Evolutionary conservation across 2,113 vertebrate genomes (phyloP), one percentile per base, ranked within the genome.

Genomic region (Tragulus kanchil): DNA sequence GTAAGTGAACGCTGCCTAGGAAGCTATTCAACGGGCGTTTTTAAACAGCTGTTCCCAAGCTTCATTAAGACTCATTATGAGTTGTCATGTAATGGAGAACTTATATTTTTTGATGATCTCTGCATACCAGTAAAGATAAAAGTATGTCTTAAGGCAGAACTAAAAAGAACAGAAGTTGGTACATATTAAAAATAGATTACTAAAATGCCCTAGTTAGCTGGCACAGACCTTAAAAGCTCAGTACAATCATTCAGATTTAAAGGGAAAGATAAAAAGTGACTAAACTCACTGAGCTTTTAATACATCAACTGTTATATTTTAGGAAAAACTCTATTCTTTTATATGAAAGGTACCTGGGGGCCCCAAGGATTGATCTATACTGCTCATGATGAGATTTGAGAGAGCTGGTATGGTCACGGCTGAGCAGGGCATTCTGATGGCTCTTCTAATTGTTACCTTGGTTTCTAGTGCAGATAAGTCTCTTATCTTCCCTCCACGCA

Each of bases 1-100:
- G 45, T 87, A 96, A 98, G 95, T 92, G 98, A 97, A 92, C 94
- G 97, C 96, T 98, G 98, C 97, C 97, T 97, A 97, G 98, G 97
- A 98, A 98, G 97, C 98, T 98, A 97, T 98, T 98, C 97, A 98
- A 98, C 61, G 97, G 87, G 97, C 98, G 98, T 96, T 98, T 98
- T 97, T 97, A 98, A 97, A 98, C 98, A 99, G 98, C 98, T 99
- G 98, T 98, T 99, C 98, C 97, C 98, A 94, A 94, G 98, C 98
- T 99, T 99, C 99, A 99, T 99, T 99, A 99, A 98, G 98, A 97
- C 98, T 99, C 98, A 99, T 99, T 99, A 99, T 97, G 97, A 98
- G 97, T 98, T 99, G 98, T 98, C 98, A 98, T 99, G 98, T 98
- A 98, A 98, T 98, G 95, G 97, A 97, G 98, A 98, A 98, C 98